Evolutionary conservation across 2,888 invertebrate genomes (phyloP).

Genomic region (Acleris literana): DNA sequence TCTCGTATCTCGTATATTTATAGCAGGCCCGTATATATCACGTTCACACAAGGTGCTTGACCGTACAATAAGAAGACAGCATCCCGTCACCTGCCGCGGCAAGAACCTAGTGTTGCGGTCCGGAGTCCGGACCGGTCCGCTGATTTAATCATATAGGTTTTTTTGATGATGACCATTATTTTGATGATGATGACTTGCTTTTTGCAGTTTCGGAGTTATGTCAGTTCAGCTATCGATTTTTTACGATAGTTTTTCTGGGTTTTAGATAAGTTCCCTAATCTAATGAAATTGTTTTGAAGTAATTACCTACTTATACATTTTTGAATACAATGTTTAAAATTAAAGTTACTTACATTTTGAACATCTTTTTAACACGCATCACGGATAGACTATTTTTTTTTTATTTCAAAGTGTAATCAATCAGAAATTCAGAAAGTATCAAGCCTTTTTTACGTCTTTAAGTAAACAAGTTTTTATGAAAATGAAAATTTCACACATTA

Average conservation of each 20-base stretch:
- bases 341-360: too few relatives aligned
- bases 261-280: too few relatives aligned
- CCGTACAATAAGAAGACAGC: slow-evolving; percentile 69
- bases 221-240: neutral
- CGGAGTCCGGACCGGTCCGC: slow-evolving; percentile 55
- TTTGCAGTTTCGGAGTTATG: slow-evolving; percentile 6
- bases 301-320: too few relatives aligned
- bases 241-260: neutral
- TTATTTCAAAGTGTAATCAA: too few relatives aligned
- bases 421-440: too few relatives aligned
- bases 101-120: slow-evolving; percentile 62
- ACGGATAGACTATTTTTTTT: too few relatives aligned
- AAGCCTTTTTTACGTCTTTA: too few relatives aligned
- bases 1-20: slow-evolving; percentile 37
- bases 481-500: too few relatives aligned
- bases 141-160: slow-evolving; percentile 68
- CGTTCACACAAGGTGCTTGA: slow-evolving; percentile 61
- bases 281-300: too few relatives aligned
- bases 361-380: too few relatives aligned
- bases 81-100: slow-evolving; percentile 76
- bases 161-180: slow-evolving; percentile 40
- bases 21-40: slow-evolving; percentile 22
- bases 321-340: too few relatives aligned
- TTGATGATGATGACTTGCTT: neutral
- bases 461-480: too few relatives aligned